Evolutionary conservation across 2,797 vertebrate species (phyloP).

Genomic region (Catharus ustulatus): DNA sequence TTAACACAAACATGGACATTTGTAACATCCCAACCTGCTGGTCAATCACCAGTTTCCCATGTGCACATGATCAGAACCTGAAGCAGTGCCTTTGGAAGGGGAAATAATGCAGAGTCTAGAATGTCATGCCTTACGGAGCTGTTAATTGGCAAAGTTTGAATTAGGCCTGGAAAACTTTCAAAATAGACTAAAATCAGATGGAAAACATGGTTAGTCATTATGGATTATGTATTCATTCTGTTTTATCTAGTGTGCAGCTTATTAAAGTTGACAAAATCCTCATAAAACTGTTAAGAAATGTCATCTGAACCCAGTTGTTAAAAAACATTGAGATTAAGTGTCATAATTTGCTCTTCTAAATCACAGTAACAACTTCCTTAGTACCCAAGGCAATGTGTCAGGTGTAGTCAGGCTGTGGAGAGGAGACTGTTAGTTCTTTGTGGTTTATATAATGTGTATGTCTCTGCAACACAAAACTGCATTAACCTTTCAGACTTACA

Average conservation of each 20-base stretch:
- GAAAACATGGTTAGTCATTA: not conserved
- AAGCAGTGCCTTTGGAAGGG: not conserved
- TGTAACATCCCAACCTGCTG: accelerated
- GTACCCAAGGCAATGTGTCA: not conserved
- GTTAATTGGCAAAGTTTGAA: not conserved
- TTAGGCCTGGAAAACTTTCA: not conserved
- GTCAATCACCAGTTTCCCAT: not conserved
- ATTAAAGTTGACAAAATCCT: conserved; percentile 15
- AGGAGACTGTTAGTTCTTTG: not conserved
- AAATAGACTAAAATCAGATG: not conserved
- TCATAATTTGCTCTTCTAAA: conserved; percentile 1
- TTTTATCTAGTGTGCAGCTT: not conserved
- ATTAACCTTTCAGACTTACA: conserved; percentile 8
- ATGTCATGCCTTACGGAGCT: not conserved
- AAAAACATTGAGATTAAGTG: conserved; percentile 14
- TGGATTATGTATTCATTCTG: not conserved
- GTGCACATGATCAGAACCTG: not conserved
- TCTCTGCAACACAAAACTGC: not conserved
- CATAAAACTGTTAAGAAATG: conserved; percentile 37
- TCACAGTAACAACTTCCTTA: conserved; percentile 2
- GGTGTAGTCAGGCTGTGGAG: not conserved
- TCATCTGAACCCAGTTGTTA: not conserved
- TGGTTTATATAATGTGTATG: not conserved
- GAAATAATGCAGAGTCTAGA: not conserved
- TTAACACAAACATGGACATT: not conserved